Conservation (phyloP, 2,797 vertebrate genomes). For the Adelosebastes latens region DNA sequence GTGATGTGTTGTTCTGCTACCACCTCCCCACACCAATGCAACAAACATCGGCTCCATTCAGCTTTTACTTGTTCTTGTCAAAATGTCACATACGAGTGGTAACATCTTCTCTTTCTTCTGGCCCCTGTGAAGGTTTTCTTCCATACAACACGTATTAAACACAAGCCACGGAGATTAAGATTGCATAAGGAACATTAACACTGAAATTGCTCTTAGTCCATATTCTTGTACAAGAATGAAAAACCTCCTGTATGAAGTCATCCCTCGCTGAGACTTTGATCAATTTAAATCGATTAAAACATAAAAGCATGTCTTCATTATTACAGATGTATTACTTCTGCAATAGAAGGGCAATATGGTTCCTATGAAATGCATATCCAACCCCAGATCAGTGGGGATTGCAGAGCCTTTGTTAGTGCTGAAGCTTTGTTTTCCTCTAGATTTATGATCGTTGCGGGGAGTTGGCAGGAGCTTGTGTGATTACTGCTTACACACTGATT, state of each 20-base stretch:
- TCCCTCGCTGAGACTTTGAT: constrained; percentile 8
- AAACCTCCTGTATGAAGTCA: constrained; percentile 32
- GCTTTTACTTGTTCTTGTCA: constrained; percentile 46
- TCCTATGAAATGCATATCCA: constrained; percentile 66
- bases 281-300: constrained; percentile 41
- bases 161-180: neutral
- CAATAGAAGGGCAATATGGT: constrained; percentile 27
- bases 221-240: neutral
- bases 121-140: constrained; percentile 15
- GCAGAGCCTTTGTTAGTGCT: constrained; percentile 68
- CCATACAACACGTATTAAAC: neutral
- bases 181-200: neutral
- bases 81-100: constrained; percentile 26
- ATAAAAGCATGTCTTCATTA: constrained; percentile 26
- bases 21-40: neutral
- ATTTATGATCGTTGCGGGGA: constrained; percentile 80
- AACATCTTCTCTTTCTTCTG: neutral
- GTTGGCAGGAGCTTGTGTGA: constrained; percentile 81
- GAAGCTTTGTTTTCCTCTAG: constrained; percentile 80
- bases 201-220: neutral
- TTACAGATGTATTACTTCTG: constrained; percentile 44
- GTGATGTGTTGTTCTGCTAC: constrained; percentile 61
- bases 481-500: constrained; percentile 85
- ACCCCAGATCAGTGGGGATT: constrained; percentile 70
- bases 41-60: constrained; percentile 56